Percentiles rank a stretch among this genome's conserved stretches.
Evolutionary conservation across 2,113 vertebrate genomes (phyloP).

Genomic region (Acrocephalus arundinaceus): DNA sequence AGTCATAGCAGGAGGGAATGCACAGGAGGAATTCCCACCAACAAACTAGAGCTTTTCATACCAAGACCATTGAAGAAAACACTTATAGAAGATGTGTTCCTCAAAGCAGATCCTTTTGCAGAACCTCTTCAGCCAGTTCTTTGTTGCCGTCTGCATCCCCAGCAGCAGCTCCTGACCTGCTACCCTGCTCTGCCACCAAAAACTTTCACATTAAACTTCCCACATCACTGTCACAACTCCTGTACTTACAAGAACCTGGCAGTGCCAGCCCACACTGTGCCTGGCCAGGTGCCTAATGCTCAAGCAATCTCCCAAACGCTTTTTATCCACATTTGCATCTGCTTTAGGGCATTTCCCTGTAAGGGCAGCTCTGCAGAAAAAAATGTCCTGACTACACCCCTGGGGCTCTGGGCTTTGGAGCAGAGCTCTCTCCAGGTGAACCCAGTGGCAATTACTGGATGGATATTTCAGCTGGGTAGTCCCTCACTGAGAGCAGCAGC

Average conservation of each 20-base stretch:
- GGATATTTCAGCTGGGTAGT: neutral
- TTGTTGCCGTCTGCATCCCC: neutral
- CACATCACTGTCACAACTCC: neutral
- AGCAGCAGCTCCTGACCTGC: accelerated
- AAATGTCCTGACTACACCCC: neutral
- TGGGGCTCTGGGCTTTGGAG: neutral
- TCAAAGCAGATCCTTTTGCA: neutral
- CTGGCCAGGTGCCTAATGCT: neutral
- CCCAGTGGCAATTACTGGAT: neutral
- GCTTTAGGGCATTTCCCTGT: neutral
- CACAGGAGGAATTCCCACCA: neutral
- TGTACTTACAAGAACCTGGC: neutral
- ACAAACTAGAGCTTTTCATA: neutral
- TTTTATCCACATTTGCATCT: neutral
- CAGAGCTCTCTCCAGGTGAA: neutral
- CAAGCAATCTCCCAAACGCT: neutral
- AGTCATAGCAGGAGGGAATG: neutral
- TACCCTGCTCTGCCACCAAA: neutral
- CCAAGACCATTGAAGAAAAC: neutral
- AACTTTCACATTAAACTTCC: neutral
- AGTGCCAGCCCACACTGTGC: neutral
- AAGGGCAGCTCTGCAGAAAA: neutral
- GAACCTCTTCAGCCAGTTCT: neutral
- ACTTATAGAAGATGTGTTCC: neutral
- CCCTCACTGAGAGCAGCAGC: neutral